Conservation (phyloP, 1,140 invertebrate species). For the Drosophila sturtevanti region DNA sequence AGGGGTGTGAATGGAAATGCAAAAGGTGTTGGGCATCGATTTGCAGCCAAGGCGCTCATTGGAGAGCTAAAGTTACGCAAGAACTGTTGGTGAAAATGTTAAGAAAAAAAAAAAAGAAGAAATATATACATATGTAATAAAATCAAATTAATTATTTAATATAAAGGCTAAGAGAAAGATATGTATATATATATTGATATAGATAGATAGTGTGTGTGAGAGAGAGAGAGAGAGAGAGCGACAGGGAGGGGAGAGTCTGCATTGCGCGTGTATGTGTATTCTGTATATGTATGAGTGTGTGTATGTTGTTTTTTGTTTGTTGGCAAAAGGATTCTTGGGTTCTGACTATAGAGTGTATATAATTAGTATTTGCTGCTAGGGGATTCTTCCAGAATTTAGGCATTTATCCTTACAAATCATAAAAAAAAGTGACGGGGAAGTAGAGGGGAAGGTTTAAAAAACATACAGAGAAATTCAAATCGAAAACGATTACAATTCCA, state of each 20-base stretch:
- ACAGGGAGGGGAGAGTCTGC: background rate
- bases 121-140: background rate
- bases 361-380: background rate
- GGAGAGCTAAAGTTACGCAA: conserved; percentile 73
- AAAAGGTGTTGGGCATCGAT: conserved; percentile 77
- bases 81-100: conserved; percentile 42
- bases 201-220: too few species aligned
- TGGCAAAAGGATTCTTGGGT: background rate
- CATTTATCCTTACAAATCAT: background rate
- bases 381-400: background rate
- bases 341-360: background rate
- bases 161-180: background rate
- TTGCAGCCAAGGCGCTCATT: conserved; percentile 57
- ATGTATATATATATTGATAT: background rate
- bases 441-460: too few species aligned
- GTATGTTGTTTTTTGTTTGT: too few species aligned
- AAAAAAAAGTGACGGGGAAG: too few species aligned
- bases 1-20: conserved; percentile 81
- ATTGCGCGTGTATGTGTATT: background rate
- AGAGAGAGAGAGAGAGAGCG: background rate
- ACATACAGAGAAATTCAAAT: background rate
- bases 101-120: conserved; percentile 1
- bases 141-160: background rate
- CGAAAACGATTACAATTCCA: background rate
- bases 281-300: conserved; percentile 5